phyloP scores from a whole-genome alignment of 2,888 invertebrate species.

The Rotaria socialis region DNA sequence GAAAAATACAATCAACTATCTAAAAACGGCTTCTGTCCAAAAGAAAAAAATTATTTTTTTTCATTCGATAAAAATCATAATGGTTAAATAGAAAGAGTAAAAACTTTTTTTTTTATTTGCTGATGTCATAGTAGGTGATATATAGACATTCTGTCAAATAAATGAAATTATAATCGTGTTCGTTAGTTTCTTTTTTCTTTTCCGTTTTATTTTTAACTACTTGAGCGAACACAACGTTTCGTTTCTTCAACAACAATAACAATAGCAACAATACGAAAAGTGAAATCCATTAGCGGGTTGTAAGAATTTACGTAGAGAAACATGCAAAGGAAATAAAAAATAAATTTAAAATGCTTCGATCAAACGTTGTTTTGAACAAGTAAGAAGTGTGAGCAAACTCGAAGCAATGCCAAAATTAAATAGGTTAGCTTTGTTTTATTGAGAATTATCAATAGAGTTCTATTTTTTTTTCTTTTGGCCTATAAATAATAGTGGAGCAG shows the following conservation, averaged over 20 bases:
- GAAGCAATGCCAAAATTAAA: neutral
- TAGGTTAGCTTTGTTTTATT: neutral
- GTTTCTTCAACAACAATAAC: conserved; percentile 7
- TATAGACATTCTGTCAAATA: neutral
- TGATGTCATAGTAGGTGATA: neutral
- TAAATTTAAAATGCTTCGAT: no score
- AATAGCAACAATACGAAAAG: neutral
- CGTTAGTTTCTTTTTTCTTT: neutral
- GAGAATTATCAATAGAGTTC: neutral
- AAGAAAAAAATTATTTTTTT: no score
- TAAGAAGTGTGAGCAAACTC: neutral
- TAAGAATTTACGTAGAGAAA: neutral
- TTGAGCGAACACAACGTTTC: neutral
- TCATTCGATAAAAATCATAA: no score
- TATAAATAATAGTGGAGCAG: neutral
- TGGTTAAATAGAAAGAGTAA: no score
- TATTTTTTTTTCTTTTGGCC: no score
- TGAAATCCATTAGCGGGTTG: neutral
- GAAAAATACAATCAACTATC: no score
- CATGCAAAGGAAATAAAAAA: neutral
- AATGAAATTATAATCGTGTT: neutral
- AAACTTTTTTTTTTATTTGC: neutral
- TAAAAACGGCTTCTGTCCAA: no score
- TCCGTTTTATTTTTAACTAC: neutral
- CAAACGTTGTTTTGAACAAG: neutral